Conservation (phyloP, 1,140 invertebrate genomes). For the Pseudachorutes palmiensis region DNA sequence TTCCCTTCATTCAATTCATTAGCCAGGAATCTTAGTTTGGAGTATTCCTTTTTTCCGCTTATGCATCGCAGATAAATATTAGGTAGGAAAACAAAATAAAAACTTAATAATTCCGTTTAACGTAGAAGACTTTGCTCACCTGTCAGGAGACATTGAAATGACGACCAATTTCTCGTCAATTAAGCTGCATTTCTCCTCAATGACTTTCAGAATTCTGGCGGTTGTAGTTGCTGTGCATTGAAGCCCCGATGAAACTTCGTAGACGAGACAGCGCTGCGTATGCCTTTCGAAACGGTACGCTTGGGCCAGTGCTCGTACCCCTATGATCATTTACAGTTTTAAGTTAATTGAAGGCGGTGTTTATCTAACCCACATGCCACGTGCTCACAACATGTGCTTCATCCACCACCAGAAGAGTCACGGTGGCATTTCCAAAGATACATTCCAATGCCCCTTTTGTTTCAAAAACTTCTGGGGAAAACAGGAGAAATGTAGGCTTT, state of each 20-base stretch:
- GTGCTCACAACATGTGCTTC: neutral
- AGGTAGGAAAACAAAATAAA: too few species aligned
- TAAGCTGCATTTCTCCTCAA: neutral
- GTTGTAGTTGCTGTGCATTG: neutral
- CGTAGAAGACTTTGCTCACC: too few species aligned
- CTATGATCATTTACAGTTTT: neutral
- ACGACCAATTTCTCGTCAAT: too few species aligned
- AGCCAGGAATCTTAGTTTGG: neutral
- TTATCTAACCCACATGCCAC: too few species aligned
- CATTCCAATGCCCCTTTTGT: neutral
- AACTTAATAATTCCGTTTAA: too few species aligned
- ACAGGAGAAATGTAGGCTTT: neutral
- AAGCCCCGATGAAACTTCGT: neutral
- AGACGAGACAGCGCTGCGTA: neutral
- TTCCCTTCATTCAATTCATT: neutral
- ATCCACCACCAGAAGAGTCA: neutral
- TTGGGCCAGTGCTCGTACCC: neutral
- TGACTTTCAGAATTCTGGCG: neutral
- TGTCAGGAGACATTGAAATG: too few species aligned
- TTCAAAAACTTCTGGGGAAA: neutral
- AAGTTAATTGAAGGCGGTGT: too few species aligned
- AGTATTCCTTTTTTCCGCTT: neutral
- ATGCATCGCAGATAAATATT: neutral
- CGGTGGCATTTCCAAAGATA: neutral
- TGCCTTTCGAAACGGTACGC: neutral